Evolutionary conservation across 1,140 invertebrate genomes (phyloP).

Genomic region (Hesperophylax magnus): DNA sequence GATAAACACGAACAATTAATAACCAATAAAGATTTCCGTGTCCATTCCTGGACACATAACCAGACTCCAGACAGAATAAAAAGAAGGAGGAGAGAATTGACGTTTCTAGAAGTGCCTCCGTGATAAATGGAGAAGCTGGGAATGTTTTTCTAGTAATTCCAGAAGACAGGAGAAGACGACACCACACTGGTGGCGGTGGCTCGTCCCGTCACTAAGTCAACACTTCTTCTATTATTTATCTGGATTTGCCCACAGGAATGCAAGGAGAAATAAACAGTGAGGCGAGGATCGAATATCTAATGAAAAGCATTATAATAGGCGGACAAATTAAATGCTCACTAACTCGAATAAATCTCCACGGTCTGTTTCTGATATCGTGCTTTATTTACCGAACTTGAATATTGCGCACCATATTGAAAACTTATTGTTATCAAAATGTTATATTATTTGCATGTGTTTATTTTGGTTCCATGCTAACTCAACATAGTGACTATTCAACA

Average conservation of each 20-base stretch:
- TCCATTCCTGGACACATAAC: too few species aligned
- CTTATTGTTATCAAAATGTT: too few species aligned
- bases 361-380: too few species aligned
- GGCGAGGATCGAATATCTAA: conserved; percentile 10
- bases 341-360: too few species aligned
- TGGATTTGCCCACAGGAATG: not conserved
- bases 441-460: too few species aligned
- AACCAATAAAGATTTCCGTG: too few species aligned
- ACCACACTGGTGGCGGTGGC: not conserved
- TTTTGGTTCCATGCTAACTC: too few species aligned
- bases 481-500: too few species aligned
- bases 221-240: conserved; percentile 12
- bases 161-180: conserved; percentile 1
- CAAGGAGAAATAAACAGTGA: not conserved
- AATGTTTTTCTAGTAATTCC: conserved; percentile 36
- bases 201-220: conserved; percentile 11
- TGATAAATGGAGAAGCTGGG: conserved; percentile 17
- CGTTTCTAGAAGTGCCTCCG: conserved; percentile 7
- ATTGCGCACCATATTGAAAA: too few species aligned
- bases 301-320: not conserved
- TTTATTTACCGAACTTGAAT: too few species aligned
- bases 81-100: not conserved
- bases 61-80: conserved; percentile 14
- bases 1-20: too few species aligned
- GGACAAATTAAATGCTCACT: too few species aligned